Base-by-base conservation (phyloP, 2,113 vertebrate genomes). In the Poeciliopsis retropinna region DNA sequence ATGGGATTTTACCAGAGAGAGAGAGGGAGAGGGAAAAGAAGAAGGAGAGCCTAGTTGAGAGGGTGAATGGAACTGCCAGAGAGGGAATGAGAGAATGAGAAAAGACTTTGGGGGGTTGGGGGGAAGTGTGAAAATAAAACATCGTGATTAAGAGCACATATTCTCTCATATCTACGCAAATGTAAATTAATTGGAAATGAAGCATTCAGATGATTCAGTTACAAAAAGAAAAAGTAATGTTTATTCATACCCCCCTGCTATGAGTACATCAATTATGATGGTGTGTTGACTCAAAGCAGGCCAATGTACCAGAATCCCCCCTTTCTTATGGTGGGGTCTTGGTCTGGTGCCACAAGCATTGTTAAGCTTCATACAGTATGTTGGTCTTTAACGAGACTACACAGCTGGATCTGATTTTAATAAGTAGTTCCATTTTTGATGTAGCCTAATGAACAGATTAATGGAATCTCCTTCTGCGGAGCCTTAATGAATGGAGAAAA, bases 361-460 rank as follows among this genome's bases (percentile, higher is more conserved):
- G 92, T 93, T 94, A 85, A 86, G 90, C 75, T 88, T 73, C 68
- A 78, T 85, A 79, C 67, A 77, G 79, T 84, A 85, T 85, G 72
- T 76, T 78, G 11, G 30, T 78, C 83, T 89, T 88, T 94, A 94
- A 94, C 85, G 86, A 95, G 91, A 90, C 85, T 82, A 93, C 91
- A 91, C 93, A 95, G 93, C 93, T 94, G 92, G 94, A 93, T 92
- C 92, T 92, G 92, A 88, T 93, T 94, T 94, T 94, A 95, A 94
- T 93, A 95, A 94, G 93, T 94, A 92, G 77, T 91, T 92, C 85
- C 84, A 92, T 90, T 92, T 94, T 93, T 94, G 93, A 95, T 94
- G 92, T 94, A 80, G 86, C 85, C 91, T 95, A 94, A 94, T 93
- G 93, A 95, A 93, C 92, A 94, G 93, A 94, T 94, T 95, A 95